Base-by-base conservation (phyloP, 2,113 vertebrate genomes). In the Sinocyclocheilus grahami region DNA sequence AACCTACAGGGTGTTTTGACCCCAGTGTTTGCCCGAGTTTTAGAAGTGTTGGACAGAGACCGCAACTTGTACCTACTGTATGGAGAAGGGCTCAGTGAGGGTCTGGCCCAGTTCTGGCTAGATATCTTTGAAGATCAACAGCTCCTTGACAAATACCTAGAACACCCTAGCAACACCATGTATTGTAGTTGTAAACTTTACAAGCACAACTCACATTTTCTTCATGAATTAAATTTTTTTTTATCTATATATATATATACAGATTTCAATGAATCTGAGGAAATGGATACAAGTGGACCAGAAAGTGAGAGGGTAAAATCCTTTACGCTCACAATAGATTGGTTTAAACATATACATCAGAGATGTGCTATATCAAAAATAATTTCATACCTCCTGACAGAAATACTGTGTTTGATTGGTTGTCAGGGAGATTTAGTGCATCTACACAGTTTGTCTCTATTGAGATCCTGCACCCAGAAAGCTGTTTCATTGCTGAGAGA, bases 381-480 rank as follows among this genome's bases (percentile, higher is more conserved):
- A 12, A 58, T 6, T 30, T 22, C 20, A 75, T 18, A 86, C 8
- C 20, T 27, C 9, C 13, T 75, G 7, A 27, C 14, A 16, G 24
- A 39, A 69, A 77, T 30, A 5, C 24, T 62, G 3, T 82, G 3
- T 82, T 27, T 76, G 0, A 39, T 77, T 60, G 65, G 12, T 33
- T 18, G 67, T 0, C 86, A 93, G 93, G 78, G 24, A 10, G 76
- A 86, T 20, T 63, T 8, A 65, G 89, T 91, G 2, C 90, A 90
- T 39, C 93, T 95, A 60, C 85, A 93, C 88, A 89, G 90, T 2
- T 58, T 91, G 2, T 91, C 93, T 33, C 83, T 95, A 71, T 88
- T 95, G 84, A 91, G 86, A 80, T 94, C 94, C 0, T 95, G 95
- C 48, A 72, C 92, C 37, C 95, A 95, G 55, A 95, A 94, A 85